Evolutionary conservation across 2,888 invertebrate species (phyloP), one percentile per base, ranked within the genome.

Genomic region (Iphiclides podalirius): DNA sequence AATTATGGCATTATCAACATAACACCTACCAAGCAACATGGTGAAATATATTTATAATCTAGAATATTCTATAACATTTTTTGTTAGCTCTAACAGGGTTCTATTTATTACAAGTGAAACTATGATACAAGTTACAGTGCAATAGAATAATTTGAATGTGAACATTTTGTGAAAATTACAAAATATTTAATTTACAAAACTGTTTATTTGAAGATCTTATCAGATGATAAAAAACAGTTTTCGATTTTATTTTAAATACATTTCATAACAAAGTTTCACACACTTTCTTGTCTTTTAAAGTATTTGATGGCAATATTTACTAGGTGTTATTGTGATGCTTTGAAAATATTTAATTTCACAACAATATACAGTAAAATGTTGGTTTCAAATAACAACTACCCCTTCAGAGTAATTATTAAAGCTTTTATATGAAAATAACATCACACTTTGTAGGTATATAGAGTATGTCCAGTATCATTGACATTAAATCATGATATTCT

Each of bases 71-170:
- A 72, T 70, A 67, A 70, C 54, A 61, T 70, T 64, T 67, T 70
- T 71, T 64, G 56, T 71, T 64, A 63, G 70, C 57, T 70, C 78
- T 82, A 79, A 75, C 66, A 68, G 61, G 45, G 61, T 61, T 66
- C 70, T 79, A 75, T 81, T 76, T 77, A 63, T 73, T 76, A 77
- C 70, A 76, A 77, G 73, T 64, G 75, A 67, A 68, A 71, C 73
- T 82, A 81, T 80, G 69, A 75, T 83, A 86, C 82, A 83, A 62
- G 66, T 66, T 70, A 59, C 46, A 76, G 87, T 87, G 87, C 86
- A 78, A 64, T 74, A 76, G 66, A 79, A 64, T 77, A 73, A 72
- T 47, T 66, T 74, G 70, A 79, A 77, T 75, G 84, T 84, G 79
- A 80, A 77, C 76, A 78, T 70, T 70, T 76, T 74, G 78, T 78